phyloP scores from a whole-genome alignment of 2,113 vertebrate genomes.

The Melospiza melodia region DNA sequence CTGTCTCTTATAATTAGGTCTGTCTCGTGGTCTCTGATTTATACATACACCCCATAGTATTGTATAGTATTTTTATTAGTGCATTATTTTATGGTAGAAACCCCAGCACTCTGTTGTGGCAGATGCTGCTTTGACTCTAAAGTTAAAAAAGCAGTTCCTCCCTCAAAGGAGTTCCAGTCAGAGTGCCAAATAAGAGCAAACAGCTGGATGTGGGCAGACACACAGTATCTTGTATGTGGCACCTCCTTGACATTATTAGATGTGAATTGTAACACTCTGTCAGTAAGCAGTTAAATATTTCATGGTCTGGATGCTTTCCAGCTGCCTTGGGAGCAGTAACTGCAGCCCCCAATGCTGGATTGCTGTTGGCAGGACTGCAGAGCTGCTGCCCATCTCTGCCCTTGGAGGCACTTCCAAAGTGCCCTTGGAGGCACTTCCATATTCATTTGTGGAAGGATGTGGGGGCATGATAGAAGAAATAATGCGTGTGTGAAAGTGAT shows the following conservation, averaged over 20 bases:
- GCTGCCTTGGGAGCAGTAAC: not conserved
- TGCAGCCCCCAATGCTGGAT: not conserved
- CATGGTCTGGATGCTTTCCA: slow-evolving; percentile 15
- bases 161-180: not conserved
- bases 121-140: not conserved
- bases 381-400: not conserved
- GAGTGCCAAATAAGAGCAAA: slow-evolving; percentile 23
- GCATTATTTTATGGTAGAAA: not conserved
- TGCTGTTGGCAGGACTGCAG: not conserved
- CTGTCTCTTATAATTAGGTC: not conserved
- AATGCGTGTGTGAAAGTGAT: not conserved
- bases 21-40: not conserved
- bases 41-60: not conserved
- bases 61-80: not conserved
- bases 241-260: slow-evolving; percentile 26
- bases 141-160: not conserved
- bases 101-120: not conserved
- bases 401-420: not conserved
- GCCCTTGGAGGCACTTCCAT: not conserved
- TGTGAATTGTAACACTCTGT: slow-evolving; percentile 29
- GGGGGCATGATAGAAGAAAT: not conserved
- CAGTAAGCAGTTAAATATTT: slow-evolving; percentile 14
- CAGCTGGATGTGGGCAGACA: slow-evolving; percentile 32
- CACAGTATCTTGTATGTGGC: not conserved
- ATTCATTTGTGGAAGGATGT: not conserved